Base-by-base conservation (phyloP, 2,888 invertebrate genomes). In the Pheosia tremula region DNA sequence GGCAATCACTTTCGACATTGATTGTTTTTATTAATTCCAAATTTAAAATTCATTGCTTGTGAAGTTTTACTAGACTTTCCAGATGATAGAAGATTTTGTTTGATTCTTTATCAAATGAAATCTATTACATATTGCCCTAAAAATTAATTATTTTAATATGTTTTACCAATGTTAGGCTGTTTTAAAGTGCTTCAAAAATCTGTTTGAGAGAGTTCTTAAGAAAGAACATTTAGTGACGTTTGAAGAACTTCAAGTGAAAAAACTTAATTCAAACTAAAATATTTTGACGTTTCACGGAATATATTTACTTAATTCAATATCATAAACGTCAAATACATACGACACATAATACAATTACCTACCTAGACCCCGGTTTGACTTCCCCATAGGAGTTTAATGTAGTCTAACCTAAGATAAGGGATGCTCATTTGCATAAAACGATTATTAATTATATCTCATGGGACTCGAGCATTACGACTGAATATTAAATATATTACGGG, bases 381-480 rank as follows among this genome's bases (percentile, higher is more conserved):
- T 69, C 68, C 57, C 67, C 67, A 66, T 59, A 69, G 74, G 65
- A 66, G 59, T 24, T 24, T 24, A 24, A 24, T 58, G 68, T 69
- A 70, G 69, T 68, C 75, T 71, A 69, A 73, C 72, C 67, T 58
- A 69, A 71, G 76, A 75, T 78, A 76, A 80, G 72, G 79, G 75
- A 71, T 60, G 60, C 64, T 72, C 66, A 85, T 89, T 88, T 88
- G 83, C 89, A 88, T 89, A 85, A 85, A 86, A 85, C 82, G 84
- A 84, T 86, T 84, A 89, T 85, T 83, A 87, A 86, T 87, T 83
- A 84, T 77, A 70, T 78, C 80, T 80, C 80, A 76, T 78, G 79
- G 79, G 81, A 72, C 61, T 63, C 60, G 50, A 66, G 73, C 67
- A 82, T 83, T 78, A 78, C 62, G 68, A 58, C 63, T 75, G 74